Base-by-base conservation (phyloP, 2,113 vertebrate species). In the Melanostigma gelatinosum region DNA sequence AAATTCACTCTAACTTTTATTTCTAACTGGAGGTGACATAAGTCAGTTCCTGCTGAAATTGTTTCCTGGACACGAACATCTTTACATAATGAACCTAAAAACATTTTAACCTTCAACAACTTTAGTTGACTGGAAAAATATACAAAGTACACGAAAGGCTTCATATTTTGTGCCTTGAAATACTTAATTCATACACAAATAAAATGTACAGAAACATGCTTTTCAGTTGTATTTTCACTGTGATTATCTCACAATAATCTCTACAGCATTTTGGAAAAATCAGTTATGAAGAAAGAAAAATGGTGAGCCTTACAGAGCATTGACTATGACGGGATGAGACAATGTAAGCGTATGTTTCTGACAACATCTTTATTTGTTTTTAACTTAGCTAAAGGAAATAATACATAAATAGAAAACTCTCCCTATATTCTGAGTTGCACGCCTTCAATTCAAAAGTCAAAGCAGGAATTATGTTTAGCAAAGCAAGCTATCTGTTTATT, bases 211-310 rank as follows among this genome's bases (percentile, higher is more conserved):
- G 27, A 84, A 34, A 75, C 70, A 79, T 72, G 18, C 27, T 52
- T 69, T 61, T 40, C 60, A 66, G 52, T 62, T 50, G 12, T 27
- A 18, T 40, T 54, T 20, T 22, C 4, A 29, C 42, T 15, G 6
- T 65, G n/a, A 65, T 15, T 24, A 42, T 61, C 24, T 50, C 55
- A 58, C 75, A 22, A 8, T 65, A 24, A 27, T 58, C 50, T 93
- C 68, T 94, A 91, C 93, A 96, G 91, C 94, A 95, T 93, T 85
- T 83, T 89, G 78, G 90, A 92, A 88, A 79, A 82, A 82, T 82
- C 57, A 42, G 68, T 72, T 29, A 58, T 42, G 50, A 81, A 29
- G 44, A 1, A 16, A 34, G 1, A 57, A 58, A 27, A 69, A 27
- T 12, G 69, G 13, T 58, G 22, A 61, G 20, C 1, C 29, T 34